Evolutionary conservation across 2,113 vertebrate genomes (phyloP), one percentile per base, ranked within the genome.

Genomic region (Sylvietta virens): DNA sequence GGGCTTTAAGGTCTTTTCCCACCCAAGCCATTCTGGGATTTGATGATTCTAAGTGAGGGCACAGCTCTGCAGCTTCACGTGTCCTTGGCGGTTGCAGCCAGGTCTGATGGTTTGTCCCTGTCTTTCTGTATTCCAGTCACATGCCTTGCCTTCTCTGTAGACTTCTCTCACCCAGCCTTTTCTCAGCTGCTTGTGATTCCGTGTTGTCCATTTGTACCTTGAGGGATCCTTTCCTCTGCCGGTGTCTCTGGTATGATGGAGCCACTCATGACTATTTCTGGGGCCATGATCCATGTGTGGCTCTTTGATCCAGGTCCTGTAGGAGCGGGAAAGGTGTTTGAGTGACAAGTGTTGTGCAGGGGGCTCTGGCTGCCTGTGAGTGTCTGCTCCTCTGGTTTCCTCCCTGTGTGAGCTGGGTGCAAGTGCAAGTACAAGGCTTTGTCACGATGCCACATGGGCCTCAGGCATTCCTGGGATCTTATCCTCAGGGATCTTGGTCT

Each of bases 381-480:
- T 33, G 54, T 65, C 33, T 88, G 35, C 40, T 58, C 1, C 30
- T 14, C 56, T 24, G 35, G 3, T 26, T 58, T 35, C 35, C 33
- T 86, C 12, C 1, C 40, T 1, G 0, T 12, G 45, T 12, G 27
- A 66, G 57, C 57, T 57, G 64, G 11, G 18, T 76, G 54, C n/a
- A 53, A 53, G 5, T 3, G 2, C 33, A 28, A 48, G 27, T 26
- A 9, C 1, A 0, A 42, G 39, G 16, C 11, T 65, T 12, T 78
- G 30, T 19, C 1, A 0, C 5, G 33, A 4, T 22, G 56, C 28
- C 3, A 2, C 0, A 7, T 30, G 58, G 30, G 27, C 53, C 54
- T 81, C 2, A 5, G 47, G 27, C 30, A 39, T 56, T 33, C 24
- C 71, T 17, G 13, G 11, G 50, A 5, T 70, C 23, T 82, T 44